phyloP scores from a whole-genome alignment of 2,888 invertebrate species.

The Auanema sp. region DNA sequence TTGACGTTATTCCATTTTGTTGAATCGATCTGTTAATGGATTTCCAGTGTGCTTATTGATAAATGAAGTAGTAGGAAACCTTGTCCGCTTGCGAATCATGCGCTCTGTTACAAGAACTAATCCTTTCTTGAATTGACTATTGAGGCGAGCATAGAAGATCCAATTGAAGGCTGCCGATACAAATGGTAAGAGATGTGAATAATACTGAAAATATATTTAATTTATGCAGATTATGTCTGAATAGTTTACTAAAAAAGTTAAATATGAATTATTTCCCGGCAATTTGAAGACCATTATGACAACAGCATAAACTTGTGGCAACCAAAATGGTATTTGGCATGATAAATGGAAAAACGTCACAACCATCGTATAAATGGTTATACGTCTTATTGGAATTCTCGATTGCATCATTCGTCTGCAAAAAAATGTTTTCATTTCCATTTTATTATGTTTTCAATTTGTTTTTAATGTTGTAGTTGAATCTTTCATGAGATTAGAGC shows the following conservation, averaged over 20 bases:
- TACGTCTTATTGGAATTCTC: constrained; percentile 47
- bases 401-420: constrained; percentile 47
- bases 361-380: constrained; percentile 48
- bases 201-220: constrained; percentile 26
- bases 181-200: constrained; percentile 44
- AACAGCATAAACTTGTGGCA: constrained; percentile 40
- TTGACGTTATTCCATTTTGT: constrained; percentile 21
- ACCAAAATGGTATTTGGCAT: constrained; percentile 49
- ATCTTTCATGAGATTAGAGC: no score
- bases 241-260: constrained; percentile 25
- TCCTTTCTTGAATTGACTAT: constrained; percentile 54
- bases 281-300: constrained; percentile 20
- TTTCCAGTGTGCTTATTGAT: neutral
- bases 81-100: constrained; percentile 45
- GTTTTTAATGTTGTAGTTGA: neutral
- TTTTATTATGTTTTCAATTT: constrained; percentile 2
- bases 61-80: constrained; percentile 14
- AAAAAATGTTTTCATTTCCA: neutral
- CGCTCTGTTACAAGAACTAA: constrained; percentile 46
- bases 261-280: constrained; percentile 19
- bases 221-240: neutral
- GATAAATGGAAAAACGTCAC: constrained; percentile 46
- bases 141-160: constrained; percentile 52
- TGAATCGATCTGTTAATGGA: neutral
- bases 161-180: constrained; percentile 48